A percentile compares a stretch with the other conserved stretches of the same genome.
These are phyloP conservation scores for Percina caprodes DNA, from an alignment of 2,113 vertebrate species.

Conservation along the genomic window DNA sequence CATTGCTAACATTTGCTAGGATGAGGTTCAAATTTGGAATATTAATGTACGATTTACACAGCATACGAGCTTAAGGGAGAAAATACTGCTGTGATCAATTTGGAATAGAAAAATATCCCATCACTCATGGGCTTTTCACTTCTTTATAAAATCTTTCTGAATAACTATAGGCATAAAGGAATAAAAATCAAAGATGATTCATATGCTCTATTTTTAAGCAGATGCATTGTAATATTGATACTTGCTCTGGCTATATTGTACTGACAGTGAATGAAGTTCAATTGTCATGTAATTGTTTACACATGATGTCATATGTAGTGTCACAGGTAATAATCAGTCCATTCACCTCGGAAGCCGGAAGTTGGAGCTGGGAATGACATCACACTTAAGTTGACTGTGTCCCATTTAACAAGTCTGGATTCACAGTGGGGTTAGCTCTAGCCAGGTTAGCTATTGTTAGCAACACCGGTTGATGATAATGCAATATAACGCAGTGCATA, in stretches of 20 bases:
- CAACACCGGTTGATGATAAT: no score
- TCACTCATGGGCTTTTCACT: not conserved
- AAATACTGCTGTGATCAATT: not conserved
- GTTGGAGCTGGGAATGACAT: no score
- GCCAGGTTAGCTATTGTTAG: no score
- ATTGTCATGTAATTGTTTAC: not conserved
- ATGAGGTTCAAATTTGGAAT: not conserved
- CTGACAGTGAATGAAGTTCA: not conserved
- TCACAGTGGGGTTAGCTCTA: no score
- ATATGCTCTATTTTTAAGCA: not conserved
- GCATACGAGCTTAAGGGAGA: not conserved
- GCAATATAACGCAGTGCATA: no score
- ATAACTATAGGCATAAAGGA: not conserved
- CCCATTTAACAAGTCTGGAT: no score
- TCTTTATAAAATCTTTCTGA: not conserved
- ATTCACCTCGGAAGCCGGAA: no score
- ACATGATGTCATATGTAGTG: not conserved
- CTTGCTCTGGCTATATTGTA: not conserved
- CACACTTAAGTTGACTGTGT: no score
- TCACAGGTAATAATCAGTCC: no score
- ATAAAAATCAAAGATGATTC: not conserved
- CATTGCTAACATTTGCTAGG: not conserved
- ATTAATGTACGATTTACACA: not conserved
- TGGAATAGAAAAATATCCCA: conserved; percentile 1
- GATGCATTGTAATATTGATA: not conserved